Base-by-base conservation (phyloP, 2,797 vertebrate species). In the Diplodus puntazzo region DNA sequence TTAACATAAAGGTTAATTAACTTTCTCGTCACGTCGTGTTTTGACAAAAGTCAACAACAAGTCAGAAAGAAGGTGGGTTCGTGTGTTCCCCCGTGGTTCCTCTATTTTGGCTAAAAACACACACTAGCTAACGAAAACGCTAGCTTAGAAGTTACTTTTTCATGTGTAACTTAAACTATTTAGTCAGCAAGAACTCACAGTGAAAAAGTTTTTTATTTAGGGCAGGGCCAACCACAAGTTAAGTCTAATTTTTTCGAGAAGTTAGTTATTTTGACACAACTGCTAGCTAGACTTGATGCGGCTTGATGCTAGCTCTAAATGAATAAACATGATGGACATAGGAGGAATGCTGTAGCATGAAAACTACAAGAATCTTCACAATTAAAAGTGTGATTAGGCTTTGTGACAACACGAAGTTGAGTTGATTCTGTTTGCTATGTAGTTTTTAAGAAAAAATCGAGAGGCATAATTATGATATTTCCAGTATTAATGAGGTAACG, bases 1-100 rank as follows among this genome's bases (percentile, higher is more conserved):
- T 58, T 1, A 7, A 0, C 3, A 3, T 45, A 0, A n/a, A 17
- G 20, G 7, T 60, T 23, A 18, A 50, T 43, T 4, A 30, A 1
- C 2, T 9, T 14, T 10, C 20, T 12, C 59, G 6, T 4, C 21
- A 13, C 1, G 14, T 30, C 49, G 10, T 2, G 11, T 23, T 23
- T 4, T 17, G 30, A 27, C 13, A 43, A 43, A 13, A 13, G 20
- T 11, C 34, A 30, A 11, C 16, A 30, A 17, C 16, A 20, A 4
- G 27, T 30, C 27, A 16, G 5, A 16, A 18, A 16, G 18, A 23
- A 13, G 34, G 13, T 11, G 34, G 34, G 16, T 34, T 34, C 34
- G 1, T 34, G 34, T 34, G 17, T 17, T 49, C 17, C 11, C 12
- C 16, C 3, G 7, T 2, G 49, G 50, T 45, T 62, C 61, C 21